Conservation (phyloP, 2,113 vertebrate species). For the Varanus komodoensis region DNA sequence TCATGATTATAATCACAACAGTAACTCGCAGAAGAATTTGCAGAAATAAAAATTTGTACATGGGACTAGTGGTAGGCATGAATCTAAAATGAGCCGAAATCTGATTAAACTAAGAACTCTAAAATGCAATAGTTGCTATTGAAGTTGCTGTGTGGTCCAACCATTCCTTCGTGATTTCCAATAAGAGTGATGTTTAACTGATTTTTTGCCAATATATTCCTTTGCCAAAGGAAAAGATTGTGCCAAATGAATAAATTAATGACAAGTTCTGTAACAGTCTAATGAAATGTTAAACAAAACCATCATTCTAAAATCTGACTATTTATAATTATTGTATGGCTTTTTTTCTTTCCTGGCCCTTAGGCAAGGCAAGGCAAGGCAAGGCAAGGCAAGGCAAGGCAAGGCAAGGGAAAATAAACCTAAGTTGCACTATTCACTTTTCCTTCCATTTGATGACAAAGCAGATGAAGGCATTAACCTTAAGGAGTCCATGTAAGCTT, state of each 20-base stretch:
- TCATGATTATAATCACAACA: constrained; percentile 1
- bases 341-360: no score
- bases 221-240: constrained; percentile 30
- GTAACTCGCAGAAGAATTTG: neutral
- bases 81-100: neutral
- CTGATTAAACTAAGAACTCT: constrained; percentile 5
- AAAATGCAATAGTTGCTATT: neutral
- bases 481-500: constrained; percentile 30
- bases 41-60: neutral
- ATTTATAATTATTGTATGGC: constrained; percentile 33
- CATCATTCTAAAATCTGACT: constrained; percentile 22
- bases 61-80: neutral
- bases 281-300: constrained; percentile 50
- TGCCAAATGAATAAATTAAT: constrained; percentile 37
- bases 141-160: constrained; percentile 3
- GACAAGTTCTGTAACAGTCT: constrained; percentile 13
- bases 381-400: no score
- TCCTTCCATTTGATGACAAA: constrained; percentile 32
- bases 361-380: no score
- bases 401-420: neutral
- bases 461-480: neutral
- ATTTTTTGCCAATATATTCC: constrained; percentile 12
- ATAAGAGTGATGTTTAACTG: constrained; percentile 12
- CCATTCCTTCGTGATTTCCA: neutral
- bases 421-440: neutral